Percentiles rank a stretch among this genome's conserved stretches.
phyloP scores from a whole-genome alignment of 2,888 invertebrate genomes.

The Yponomeuta cagnagella region DNA sequence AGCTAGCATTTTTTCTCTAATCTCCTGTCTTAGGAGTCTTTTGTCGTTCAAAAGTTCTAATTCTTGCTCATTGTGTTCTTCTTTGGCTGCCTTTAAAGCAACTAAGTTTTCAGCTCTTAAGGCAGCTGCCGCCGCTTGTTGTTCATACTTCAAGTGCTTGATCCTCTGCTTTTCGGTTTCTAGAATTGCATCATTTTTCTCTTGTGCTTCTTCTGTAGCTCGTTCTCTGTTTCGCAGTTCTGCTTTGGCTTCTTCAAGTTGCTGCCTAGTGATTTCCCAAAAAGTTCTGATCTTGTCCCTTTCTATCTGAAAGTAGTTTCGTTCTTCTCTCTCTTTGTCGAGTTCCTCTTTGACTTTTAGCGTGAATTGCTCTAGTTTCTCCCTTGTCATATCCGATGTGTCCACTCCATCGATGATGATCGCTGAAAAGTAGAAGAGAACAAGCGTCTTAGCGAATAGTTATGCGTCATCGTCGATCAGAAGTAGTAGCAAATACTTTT shows the following conservation, averaged over 20 bases:
- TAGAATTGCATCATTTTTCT: slow-evolving; percentile 90
- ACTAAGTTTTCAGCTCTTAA: slow-evolving; percentile 89
- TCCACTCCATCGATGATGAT: slow-evolving; percentile 92
- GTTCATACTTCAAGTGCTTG: slow-evolving; percentile 94
- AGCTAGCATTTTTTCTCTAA: slow-evolving; percentile 81
- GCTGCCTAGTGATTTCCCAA: slow-evolving; percentile 95
- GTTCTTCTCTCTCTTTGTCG: slow-evolving; percentile 94
- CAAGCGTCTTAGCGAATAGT: neutral
- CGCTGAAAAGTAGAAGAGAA: slow-evolving; percentile 44
- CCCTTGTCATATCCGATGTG: slow-evolving; percentile 93
- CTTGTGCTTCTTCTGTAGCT: slow-evolving; percentile 91
- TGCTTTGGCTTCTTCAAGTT: slow-evolving; percentile 89
- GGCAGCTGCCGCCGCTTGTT: slow-evolving; percentile 89
- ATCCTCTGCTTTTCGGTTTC: slow-evolving; percentile 95
- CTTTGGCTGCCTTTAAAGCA: slow-evolving; percentile 87
- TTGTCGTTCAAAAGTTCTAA: slow-evolving; percentile 85
- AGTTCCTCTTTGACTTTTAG: slow-evolving; percentile 91
- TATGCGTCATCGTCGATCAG: too few species aligned
- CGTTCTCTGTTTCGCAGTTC: slow-evolving; percentile 80
- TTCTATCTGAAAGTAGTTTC: slow-evolving; percentile 96
- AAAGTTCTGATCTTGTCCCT: slow-evolving; percentile 95
- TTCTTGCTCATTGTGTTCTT: slow-evolving; percentile 87
- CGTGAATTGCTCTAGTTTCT: slow-evolving; percentile 93
- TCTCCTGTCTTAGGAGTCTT: slow-evolving; percentile 77
- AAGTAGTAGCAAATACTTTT: too few species aligned